Evolutionary conservation across 2,797 vertebrate species (phyloP).

Genomic region (Leptodactylus fallax): DNA sequence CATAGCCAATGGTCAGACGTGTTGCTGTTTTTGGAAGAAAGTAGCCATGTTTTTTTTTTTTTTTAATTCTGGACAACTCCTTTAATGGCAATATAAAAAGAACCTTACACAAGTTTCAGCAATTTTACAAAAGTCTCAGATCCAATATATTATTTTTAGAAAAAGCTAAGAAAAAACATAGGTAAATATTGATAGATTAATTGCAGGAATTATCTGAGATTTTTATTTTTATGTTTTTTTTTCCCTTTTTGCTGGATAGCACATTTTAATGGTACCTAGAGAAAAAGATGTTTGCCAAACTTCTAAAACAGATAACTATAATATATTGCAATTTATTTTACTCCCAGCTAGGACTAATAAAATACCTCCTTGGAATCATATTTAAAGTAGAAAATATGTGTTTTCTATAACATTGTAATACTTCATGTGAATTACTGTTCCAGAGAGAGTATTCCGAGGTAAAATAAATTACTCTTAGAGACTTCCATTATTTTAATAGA

Average conservation of each 20-base stretch:
- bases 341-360: constrained; percentile 56
- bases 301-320: constrained; percentile 48
- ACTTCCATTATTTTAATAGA: constrained; percentile 25
- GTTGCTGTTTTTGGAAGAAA: too few relatives aligned
- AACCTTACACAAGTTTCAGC: neutral
- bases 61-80: too few relatives aligned
- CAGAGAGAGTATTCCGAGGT: constrained; percentile 10
- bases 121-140: neutral
- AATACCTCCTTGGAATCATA: constrained; percentile 61
- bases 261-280: constrained; percentile 56
- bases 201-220: constrained; percentile 16
- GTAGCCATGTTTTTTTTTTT: too few relatives aligned
- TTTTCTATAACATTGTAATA: constrained; percentile 56
- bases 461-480: constrained; percentile 51
- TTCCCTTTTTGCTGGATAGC: constrained; percentile 14
- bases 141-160: neutral
- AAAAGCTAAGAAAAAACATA: neutral
- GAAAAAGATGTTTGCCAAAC: constrained; percentile 54
- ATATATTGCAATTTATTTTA: constrained; percentile 62
- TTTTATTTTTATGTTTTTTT: neutral
- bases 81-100: neutral
- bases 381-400: constrained; percentile 60
- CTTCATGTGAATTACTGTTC: constrained; percentile 56
- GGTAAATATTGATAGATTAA: constrained; percentile 20
- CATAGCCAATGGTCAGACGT: too few relatives aligned